Evolutionary conservation across 2,113 vertebrate species (phyloP).

Genomic region (Solea solea): DNA sequence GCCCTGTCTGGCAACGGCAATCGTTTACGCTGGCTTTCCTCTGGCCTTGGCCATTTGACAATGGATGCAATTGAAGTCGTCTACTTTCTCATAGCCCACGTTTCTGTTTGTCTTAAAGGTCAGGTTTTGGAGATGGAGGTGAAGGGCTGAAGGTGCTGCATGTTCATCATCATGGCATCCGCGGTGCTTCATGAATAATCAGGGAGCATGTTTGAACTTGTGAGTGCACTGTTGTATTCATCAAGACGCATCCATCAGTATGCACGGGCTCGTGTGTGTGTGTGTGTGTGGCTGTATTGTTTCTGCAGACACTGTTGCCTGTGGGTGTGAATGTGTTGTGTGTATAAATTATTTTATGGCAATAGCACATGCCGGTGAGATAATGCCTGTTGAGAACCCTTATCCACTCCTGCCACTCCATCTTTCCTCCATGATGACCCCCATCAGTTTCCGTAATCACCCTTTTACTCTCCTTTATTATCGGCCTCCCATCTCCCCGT

Average conservation of each 20-base stretch:
- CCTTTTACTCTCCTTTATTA: constrained; percentile 54
- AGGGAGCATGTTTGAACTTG: constrained; percentile 4
- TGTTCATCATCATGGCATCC: constrained; percentile 11
- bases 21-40: constrained; percentile 61
- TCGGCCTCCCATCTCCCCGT: constrained; percentile 42
- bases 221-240: constrained; percentile 1
- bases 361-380: background rate
- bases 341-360: background rate
- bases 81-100: constrained; percentile 38
- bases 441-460: constrained; percentile 65
- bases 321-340: too few species aligned
- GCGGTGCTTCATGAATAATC: constrained; percentile 32
- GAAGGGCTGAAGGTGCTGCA: constrained; percentile 5
- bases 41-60: constrained; percentile 63
- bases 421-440: constrained; percentile 53
- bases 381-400: constrained; percentile 16
- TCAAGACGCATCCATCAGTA: constrained; percentile 1
- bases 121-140: constrained; percentile 38
- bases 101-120: constrained; percentile 68
- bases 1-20: constrained; percentile 57
- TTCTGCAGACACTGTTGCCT: too few species aligned
- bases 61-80: constrained; percentile 56
- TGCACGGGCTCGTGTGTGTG: constrained; percentile 10
- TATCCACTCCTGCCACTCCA: constrained; percentile 38
- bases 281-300: background rate